Conservation (phyloP, 2,113 vertebrate genomes). For the Gallinago paraguaiae region DNA sequence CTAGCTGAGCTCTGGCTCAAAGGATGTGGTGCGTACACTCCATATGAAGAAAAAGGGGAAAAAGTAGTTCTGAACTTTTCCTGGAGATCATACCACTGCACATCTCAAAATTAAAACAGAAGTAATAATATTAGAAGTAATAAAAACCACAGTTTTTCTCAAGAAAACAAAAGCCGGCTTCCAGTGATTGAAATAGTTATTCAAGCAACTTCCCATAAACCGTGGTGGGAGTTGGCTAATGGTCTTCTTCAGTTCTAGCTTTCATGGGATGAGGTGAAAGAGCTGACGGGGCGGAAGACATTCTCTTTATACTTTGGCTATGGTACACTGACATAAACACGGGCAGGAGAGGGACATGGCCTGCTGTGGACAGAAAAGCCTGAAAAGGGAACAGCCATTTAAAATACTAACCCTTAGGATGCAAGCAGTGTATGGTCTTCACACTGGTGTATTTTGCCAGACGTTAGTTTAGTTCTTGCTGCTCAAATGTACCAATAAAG, state of each 20-base stretch:
- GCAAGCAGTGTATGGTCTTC: background rate
- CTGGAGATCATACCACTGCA: background rate
- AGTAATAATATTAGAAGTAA: background rate
- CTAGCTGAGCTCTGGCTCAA: background rate
- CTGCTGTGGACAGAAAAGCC: background rate
- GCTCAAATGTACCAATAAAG: background rate
- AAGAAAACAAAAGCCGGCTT: background rate
- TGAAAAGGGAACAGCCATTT: background rate
- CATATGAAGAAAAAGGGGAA: background rate
- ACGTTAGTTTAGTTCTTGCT: background rate
- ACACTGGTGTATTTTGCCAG: background rate
- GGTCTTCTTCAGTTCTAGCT: background rate
- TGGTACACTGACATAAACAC: background rate
- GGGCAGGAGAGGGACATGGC: fast-evolving
- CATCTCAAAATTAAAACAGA: background rate
- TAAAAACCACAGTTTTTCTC: background rate
- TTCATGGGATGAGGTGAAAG: background rate
- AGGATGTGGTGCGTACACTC: background rate
- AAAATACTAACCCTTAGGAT: background rate
- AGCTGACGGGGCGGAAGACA: background rate
- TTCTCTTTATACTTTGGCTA: background rate
- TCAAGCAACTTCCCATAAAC: background rate
- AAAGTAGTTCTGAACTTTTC: background rate
- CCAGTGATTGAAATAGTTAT: background rate
- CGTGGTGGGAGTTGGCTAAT: fast-evolving